Conservation (phyloP, 2,113 vertebrate genomes). For the Heteronetta atricapilla region DNA sequence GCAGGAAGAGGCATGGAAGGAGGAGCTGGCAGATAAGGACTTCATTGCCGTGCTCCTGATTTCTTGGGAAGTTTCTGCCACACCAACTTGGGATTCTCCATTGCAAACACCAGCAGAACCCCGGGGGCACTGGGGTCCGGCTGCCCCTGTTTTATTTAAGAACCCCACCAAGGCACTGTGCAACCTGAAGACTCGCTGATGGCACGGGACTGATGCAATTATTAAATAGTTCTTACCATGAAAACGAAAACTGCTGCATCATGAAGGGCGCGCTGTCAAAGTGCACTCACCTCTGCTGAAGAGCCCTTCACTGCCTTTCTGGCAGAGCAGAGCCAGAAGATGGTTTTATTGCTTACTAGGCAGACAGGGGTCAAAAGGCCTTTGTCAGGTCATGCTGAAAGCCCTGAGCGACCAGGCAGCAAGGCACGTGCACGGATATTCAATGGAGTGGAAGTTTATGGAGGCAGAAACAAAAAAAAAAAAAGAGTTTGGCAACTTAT, state of each 20-base stretch:
- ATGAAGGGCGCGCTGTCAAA: background rate
- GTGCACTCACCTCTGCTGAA: background rate
- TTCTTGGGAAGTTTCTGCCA: background rate
- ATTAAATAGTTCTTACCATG: background rate
- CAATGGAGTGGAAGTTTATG: background rate
- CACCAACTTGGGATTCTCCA: background rate
- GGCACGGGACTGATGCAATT: background rate
- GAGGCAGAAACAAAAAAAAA: background rate
- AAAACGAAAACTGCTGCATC: background rate
- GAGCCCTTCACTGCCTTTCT: background rate
- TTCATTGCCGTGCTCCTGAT: background rate
- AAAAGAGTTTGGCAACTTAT: background rate
- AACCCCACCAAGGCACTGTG: background rate
- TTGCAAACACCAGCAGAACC: background rate
- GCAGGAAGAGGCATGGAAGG: background rate
- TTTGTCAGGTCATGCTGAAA: background rate
- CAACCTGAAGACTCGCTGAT: background rate
- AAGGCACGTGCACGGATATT: background rate
- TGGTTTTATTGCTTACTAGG: background rate
- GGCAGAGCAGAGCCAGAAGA: background rate
- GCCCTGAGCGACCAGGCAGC: background rate
- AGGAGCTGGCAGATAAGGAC: background rate
- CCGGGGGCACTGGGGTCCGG: background rate
- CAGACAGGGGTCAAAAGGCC: background rate
- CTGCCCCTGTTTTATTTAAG: background rate